Evolutionary conservation across 2,797 vertebrate species (phyloP).

Genomic region (Cyclura pinguis): DNA sequence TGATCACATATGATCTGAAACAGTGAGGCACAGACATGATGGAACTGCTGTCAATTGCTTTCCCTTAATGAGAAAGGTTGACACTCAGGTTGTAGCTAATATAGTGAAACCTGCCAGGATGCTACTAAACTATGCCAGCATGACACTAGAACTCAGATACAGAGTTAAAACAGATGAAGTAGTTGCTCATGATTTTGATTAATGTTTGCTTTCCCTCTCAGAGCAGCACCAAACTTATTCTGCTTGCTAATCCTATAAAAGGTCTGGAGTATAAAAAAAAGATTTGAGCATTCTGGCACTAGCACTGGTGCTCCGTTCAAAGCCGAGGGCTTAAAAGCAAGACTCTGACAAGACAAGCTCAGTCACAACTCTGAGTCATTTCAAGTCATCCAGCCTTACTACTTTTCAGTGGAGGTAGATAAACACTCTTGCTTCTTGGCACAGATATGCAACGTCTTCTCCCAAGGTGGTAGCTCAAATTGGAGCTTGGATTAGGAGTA

Average conservation of each 20-base stretch:
- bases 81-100: slow-evolving; percentile 32
- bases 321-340: slow-evolving; percentile 17
- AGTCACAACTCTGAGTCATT: slow-evolving; percentile 66
- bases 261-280: slow-evolving; percentile 4
- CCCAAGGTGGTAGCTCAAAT: background rate
- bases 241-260: slow-evolving; percentile 32
- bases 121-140: background rate
- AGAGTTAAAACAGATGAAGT: slow-evolving; percentile 17
- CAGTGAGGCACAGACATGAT: background rate
- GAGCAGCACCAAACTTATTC: slow-evolving; percentile 15
- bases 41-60: background rate
- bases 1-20: background rate
- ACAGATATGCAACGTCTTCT: slow-evolving; percentile 40
- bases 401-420: slow-evolving; percentile 46
- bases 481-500: slow-evolving; percentile 45
- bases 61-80: background rate
- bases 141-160: background rate
- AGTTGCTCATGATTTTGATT: slow-evolving; percentile 5
- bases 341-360: slow-evolving; percentile 54
- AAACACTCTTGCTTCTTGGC: slow-evolving; percentile 43
- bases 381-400: slow-evolving; percentile 49
- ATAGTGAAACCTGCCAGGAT: rapidly evolving
- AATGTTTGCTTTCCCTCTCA: background rate
- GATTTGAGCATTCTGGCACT: slow-evolving; percentile 29
- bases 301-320: slow-evolving; percentile 10